phyloP scores from a whole-genome alignment of 2,113 vertebrate genomes.

The Sigmodon hispidus region DNA sequence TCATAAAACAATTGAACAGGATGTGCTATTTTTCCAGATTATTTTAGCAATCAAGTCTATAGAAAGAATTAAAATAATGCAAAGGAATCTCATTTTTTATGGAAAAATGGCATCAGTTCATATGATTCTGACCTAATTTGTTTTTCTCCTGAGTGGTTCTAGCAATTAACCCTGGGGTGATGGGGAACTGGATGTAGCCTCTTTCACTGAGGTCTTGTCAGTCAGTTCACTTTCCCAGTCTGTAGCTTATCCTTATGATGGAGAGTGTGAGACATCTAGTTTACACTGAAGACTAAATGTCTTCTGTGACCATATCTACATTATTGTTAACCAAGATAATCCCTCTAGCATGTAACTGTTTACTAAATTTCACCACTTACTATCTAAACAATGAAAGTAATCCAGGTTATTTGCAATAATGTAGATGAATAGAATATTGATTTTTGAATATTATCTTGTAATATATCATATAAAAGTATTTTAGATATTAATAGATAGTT shows the following conservation, averaged over 20 bases:
- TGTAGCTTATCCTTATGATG: not conserved
- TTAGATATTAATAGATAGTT: not conserved
- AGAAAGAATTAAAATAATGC: not conserved
- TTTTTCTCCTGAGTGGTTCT: not conserved
- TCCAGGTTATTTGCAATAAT: not conserved
- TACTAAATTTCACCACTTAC: not conserved
- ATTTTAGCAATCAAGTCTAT: not conserved
- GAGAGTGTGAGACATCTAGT: not conserved
- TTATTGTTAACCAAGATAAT: not conserved
- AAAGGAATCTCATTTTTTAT: conserved; percentile 49
- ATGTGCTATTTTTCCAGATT: conserved; percentile 15
- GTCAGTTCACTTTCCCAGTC: not conserved
- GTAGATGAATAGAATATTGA: not conserved
- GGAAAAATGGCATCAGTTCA: not conserved
- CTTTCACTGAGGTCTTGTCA: not conserved
- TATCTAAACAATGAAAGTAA: not conserved
- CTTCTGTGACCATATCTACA: not conserved
- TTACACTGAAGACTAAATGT: not conserved
- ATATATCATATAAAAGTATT: not conserved
- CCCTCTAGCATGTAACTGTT: not conserved
- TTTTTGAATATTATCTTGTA: not conserved
- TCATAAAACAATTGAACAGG: not conserved
- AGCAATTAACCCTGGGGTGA: not conserved
- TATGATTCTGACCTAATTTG: not conserved
- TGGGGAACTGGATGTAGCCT: not conserved